Conservation (phyloP, 2,797 vertebrate species). For the Psittacula derbiana region DNA sequence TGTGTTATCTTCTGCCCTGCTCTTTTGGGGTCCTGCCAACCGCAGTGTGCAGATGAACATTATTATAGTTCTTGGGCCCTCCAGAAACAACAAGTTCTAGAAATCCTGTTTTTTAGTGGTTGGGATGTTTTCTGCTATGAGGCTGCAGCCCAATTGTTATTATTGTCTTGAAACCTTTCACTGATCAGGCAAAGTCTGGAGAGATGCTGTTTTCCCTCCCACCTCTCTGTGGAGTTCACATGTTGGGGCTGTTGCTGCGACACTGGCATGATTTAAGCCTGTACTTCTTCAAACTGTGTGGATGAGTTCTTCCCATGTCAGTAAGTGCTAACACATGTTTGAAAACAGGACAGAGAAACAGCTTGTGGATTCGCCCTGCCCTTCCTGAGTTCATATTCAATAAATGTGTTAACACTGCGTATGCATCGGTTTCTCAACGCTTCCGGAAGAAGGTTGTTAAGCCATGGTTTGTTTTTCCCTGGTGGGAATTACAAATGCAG, state of each 20-base stretch:
- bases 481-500: conserved; percentile 52
- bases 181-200: not conserved
- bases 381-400: conserved; percentile 62
- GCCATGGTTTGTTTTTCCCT: conserved; percentile 54
- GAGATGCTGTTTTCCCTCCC: not conserved
- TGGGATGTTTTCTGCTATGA: not conserved
- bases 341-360: conserved; percentile 48
- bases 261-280: conserved; percentile 14
- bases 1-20: not conserved
- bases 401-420: conserved; percentile 55
- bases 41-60: not conserved
- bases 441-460: conserved; percentile 60
- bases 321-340: conserved; percentile 75
- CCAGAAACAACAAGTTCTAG: not conserved
- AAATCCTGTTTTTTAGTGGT: rapidly evolving
- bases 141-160: not conserved
- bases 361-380: conserved; percentile 51
- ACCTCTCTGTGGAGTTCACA: not conserved
- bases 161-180: not conserved
- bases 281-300: not conserved
- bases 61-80: not conserved
- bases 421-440: conserved; percentile 59
- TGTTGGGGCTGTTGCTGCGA: not conserved
- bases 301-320: conserved; percentile 60
- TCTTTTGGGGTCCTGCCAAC: not conserved